phyloP scores from a whole-genome alignment of 2,113 vertebrate species.

The Egretta garzetta region DNA sequence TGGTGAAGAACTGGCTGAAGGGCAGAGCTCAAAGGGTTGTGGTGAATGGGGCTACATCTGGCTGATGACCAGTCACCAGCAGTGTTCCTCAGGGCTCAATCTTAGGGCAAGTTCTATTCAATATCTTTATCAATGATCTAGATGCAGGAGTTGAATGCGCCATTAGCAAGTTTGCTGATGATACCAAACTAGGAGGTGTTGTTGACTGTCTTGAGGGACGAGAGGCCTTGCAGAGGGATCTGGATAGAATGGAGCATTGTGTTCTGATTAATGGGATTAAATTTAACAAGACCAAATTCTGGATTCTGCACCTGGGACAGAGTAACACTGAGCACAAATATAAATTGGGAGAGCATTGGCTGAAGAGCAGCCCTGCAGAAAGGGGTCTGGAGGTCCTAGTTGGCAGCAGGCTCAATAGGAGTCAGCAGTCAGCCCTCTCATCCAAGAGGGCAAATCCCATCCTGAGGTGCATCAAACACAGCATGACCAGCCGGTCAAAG shows the following conservation, averaged over 20 bases:
- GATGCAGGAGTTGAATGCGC: neutral
- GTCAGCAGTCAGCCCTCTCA: neutral
- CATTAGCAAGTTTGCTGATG: neutral
- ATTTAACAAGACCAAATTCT: neutral
- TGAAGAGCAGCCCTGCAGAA: neutral
- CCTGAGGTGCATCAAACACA: neutral
- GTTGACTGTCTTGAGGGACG: neutral
- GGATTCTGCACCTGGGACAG: neutral
- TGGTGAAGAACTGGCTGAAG: neutral
- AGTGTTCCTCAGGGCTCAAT: neutral
- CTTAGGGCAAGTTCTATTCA: neutral
- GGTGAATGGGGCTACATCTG: neutral
- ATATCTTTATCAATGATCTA: fast-evolving
- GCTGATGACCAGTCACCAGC: fast-evolving
- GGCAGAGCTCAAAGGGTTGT: neutral
- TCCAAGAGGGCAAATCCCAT: fast-evolving
- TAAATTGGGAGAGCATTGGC: neutral
- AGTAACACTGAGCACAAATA: fast-evolving
- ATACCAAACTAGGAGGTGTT: neutral
- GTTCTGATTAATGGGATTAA: neutral
- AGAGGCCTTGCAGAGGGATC: neutral
- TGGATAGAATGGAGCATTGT: neutral
- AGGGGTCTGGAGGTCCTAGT: neutral
- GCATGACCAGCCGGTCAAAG: fast-evolving
- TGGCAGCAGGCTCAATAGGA: fast-evolving